A percentile compares a stretch with the other conserved stretches of the same genome.
Conservation (phyloP, 2,888 invertebrate species). For the Tetheella fluctuosa region DNA sequence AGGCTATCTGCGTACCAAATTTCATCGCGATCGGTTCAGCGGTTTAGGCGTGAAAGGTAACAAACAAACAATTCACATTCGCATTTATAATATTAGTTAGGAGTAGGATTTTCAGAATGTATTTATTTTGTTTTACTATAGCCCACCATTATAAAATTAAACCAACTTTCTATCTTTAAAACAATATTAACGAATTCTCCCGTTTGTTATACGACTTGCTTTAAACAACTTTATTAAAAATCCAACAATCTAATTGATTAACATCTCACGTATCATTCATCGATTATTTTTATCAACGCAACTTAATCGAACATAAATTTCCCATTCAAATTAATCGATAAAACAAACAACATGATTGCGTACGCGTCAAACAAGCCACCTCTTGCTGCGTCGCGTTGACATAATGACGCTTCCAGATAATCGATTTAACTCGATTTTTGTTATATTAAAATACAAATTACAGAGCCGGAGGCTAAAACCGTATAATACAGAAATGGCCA, state of each 20-base stretch:
- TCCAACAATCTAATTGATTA: not conserved
- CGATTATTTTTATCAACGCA: conserved; percentile 1
- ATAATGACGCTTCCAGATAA: conserved; percentile 42
- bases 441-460: conserved; percentile 56
- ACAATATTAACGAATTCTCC: too few species aligned
- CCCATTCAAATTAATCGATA: conserved; percentile 52
- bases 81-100: too few species aligned
- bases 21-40: too few species aligned
- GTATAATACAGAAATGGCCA: conserved; percentile 1
- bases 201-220: too few species aligned
- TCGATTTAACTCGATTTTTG: conserved; percentile 41
- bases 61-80: too few species aligned
- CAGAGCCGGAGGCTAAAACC: conserved; percentile 18
- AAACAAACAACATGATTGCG: conserved; percentile 56
- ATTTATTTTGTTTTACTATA: too few species aligned
- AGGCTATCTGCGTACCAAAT: too few species aligned
- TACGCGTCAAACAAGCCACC: conserved; percentile 53
- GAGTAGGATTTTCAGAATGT: too few species aligned
- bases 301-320: conserved; percentile 11
- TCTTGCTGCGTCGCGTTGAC: conserved; percentile 46
- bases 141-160: too few species aligned
- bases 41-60: too few species aligned
- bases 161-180: not conserved
- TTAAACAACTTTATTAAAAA: not conserved
- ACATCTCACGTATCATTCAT: not conserved